Base-by-base conservation (phyloP, 2,888 invertebrate species). In the Amiota mariae region DNA sequence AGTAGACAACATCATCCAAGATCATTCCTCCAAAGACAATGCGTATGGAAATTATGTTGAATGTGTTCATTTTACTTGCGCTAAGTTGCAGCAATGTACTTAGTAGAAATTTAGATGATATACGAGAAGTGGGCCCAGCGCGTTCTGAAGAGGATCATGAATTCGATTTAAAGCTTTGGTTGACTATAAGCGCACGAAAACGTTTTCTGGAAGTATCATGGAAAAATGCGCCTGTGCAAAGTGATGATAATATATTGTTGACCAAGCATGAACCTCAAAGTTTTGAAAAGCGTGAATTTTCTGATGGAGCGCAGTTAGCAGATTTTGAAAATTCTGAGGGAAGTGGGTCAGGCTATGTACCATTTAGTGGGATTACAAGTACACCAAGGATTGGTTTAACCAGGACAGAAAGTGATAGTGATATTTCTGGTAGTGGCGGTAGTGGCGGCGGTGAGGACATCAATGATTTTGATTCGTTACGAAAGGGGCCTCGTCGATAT, bases 191-290 rank as follows among this genome's bases (percentile, higher is more conserved):
- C 73, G 89, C 90, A 2, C 85, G 86, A 24, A 81, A 86, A 48
- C 85, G 89, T 56, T 86, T 82, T 47, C 64, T 90, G 12, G 89
- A 90, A 73, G 82, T 90, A n/a, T 89, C 89, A 15, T 90, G 90
- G 90, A 80, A 78, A 54, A 86, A 90, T 82, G 89, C 89, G 0
- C 82, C 85, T 1, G 81, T 83, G 0, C 76, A 76, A 8, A 74
- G 76, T 1, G 87, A 84, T 8, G 90, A 90, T 76, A 79, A 82
- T 70, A 82, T 90, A 12, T 73, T 90, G 10, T 57, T 90, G 61
- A 90, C 89, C 4, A 79, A 77, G 2, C 82, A 87, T 71, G 87
- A 87, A 75, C 88, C 90, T 0, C 70, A 79, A n/a, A 82, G 75
- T 13, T 89, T 90, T 73, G 79, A 86, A 59, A 81, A 81, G 64